Evolutionary conservation across 1,140 invertebrate genomes (phyloP).

Genomic region (Physella acuta): DNA sequence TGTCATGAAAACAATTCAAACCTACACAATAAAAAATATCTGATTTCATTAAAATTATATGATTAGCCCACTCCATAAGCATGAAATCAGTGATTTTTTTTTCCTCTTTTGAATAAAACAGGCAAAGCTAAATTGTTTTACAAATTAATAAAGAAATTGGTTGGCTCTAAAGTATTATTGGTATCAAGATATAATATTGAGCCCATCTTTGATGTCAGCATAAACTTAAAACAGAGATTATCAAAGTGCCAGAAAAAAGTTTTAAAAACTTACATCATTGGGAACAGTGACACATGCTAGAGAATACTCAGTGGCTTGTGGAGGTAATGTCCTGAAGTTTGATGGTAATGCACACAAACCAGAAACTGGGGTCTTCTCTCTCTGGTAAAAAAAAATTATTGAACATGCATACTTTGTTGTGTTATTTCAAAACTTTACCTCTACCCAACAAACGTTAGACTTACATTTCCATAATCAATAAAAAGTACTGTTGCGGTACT

Average conservation of each 20-base stretch:
- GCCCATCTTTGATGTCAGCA: too few species aligned
- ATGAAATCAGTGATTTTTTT: too few species aligned
- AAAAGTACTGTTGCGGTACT: slow-evolving; percentile 73
- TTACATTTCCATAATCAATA: slow-evolving; percentile 93
- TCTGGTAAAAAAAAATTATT: slow-evolving; percentile 50
- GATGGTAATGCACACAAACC: slow-evolving; percentile 72
- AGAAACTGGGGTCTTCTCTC: slow-evolving; percentile 54
- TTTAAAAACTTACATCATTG: slow-evolving; percentile 69
- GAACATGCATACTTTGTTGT: background rate
- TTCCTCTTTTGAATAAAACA: too few species aligned
- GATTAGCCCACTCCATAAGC: too few species aligned
- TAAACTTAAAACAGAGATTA: too few species aligned
- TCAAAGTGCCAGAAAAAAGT: too few species aligned
- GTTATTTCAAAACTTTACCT: too few species aligned
- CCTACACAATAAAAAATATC: background rate
- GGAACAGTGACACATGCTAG: slow-evolving; percentile 83
- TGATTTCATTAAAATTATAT: too few species aligned
- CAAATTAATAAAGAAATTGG: too few species aligned
- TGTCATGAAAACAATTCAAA: background rate
- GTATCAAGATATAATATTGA: too few species aligned
- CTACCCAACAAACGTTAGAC: slow-evolving; percentile 39
- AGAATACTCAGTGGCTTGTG: slow-evolving; percentile 83
- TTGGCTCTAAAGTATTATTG: too few species aligned
- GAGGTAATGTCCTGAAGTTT: slow-evolving; percentile 70
- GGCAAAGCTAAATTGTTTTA: too few species aligned